These are phyloP conservation scores for Oxyura jamaicensis DNA, from an alignment of 2,113 vertebrate genomes.

Conservation along the genomic window DNA sequence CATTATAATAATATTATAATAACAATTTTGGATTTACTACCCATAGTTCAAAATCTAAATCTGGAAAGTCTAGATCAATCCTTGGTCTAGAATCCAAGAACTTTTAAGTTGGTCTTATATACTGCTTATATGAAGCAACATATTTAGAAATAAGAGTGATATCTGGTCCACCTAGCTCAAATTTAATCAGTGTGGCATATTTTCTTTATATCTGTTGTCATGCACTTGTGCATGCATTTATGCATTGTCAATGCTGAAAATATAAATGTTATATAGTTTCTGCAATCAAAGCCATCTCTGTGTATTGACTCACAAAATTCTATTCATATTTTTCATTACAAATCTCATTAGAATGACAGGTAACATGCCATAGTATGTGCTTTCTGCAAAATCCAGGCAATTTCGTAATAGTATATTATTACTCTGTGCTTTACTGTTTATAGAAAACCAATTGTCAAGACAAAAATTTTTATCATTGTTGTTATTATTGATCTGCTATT, in stretches of 20 bases:
- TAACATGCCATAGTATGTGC: background rate
- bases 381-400: background rate
- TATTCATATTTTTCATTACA: background rate
- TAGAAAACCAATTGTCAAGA: conserved; percentile 1
- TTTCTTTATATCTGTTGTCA: background rate
- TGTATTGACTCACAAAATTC: background rate
- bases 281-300: background rate
- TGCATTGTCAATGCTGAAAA: background rate
- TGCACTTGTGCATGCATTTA: background rate
- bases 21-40: background rate
- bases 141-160: background rate
- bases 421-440: background rate
- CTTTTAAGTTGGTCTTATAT: background rate
- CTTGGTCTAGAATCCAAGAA: background rate
- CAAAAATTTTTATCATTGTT: background rate
- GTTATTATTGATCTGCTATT: background rate
- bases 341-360: background rate
- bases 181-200: background rate
- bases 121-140: background rate
- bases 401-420: background rate
- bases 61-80: background rate
- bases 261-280: background rate
- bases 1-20: too few relatives aligned
- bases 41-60: background rate
- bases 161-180: background rate